These are phyloP conservation scores for Epinephelus cyanopodus DNA, from an alignment of 2,113 vertebrate species.

Conservation along the genomic window DNA sequence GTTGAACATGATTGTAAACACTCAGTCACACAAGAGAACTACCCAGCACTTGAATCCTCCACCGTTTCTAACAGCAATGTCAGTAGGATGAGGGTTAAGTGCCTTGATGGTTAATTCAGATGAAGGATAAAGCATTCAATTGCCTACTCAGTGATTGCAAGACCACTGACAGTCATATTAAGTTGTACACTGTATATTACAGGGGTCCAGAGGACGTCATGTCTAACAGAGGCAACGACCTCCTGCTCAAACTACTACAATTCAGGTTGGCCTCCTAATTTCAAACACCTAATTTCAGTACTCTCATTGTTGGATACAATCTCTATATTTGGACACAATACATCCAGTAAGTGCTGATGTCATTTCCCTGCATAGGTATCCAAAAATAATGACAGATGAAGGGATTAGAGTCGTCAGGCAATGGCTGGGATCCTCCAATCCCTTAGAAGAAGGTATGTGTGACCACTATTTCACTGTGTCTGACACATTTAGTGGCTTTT, in stretches of 20 bases:
- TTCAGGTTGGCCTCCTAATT: slow-evolving; percentile 81
- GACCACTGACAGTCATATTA: background rate
- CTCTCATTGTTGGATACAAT: background rate
- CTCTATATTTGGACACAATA: background rate
- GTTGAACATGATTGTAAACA: background rate
- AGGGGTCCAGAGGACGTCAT: slow-evolving; percentile 91
- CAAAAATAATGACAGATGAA: slow-evolving; percentile 92
- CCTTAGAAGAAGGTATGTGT: slow-evolving; percentile 86
- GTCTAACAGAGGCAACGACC: slow-evolving; percentile 92
- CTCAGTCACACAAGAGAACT: background rate
- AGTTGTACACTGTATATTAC: background rate
- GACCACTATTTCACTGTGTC: background rate
- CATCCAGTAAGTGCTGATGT: background rate
- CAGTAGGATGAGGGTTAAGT: background rate
- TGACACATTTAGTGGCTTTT: background rate
- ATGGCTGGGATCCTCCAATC: slow-evolving; percentile 87
- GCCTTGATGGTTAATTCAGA: background rate
- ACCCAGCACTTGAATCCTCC: slow-evolving; percentile 1
- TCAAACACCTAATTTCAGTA: background rate
- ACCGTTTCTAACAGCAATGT: background rate
- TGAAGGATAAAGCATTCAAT: background rate
- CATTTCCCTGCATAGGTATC: slow-evolving; percentile 84
- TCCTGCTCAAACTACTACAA: slow-evolving; percentile 90
- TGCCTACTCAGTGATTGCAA: background rate
- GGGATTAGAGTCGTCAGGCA: slow-evolving; percentile 84